A percentile compares a stretch with the other conserved stretches of the same genome.
Evolutionary conservation across 1,140 invertebrate genomes (phyloP).

Genomic region (Aphelenchoides besseyi): DNA sequence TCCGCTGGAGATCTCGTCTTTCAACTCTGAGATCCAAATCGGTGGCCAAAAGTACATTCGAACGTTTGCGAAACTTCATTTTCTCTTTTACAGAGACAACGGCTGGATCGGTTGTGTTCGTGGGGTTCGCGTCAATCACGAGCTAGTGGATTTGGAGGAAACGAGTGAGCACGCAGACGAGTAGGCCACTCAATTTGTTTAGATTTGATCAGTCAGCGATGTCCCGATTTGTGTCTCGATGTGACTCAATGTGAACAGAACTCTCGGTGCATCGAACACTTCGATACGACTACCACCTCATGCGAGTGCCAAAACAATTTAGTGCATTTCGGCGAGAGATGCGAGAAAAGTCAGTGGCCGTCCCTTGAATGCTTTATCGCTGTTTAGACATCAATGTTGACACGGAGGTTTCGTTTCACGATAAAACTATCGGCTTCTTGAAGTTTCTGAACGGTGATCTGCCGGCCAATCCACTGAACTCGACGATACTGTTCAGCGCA

Average conservation of each 20-base stretch:
- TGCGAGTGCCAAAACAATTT: slow-evolving; percentile 48
- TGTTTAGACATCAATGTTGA: slow-evolving; percentile 63
- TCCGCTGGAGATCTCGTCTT: slow-evolving; percentile 7
- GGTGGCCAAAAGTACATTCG: slow-evolving; percentile 11
- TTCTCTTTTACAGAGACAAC: slow-evolving; percentile 22
- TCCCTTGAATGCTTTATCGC: neutral
- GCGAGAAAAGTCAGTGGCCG: slow-evolving; percentile 46
- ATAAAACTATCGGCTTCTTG: slow-evolving; percentile 46
- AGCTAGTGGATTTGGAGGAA: slow-evolving; percentile 19
- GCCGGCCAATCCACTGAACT: slow-evolving; percentile 49
- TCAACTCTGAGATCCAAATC: slow-evolving; percentile 11
- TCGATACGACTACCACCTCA: slow-evolving; percentile 40
- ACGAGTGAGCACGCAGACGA: slow-evolving; percentile 32
- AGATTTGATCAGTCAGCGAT: slow-evolving; percentile 34
- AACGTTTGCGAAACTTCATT: no score
- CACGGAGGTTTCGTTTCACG: slow-evolving; percentile 59
- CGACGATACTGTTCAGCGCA: slow-evolving; percentile 63
- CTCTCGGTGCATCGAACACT: slow-evolving; percentile 46
- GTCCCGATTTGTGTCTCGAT: slow-evolving; percentile 35
- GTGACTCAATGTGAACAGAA: slow-evolving; percentile 40
- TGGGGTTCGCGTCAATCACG: slow-evolving; percentile 36
- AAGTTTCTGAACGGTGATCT: slow-evolving; percentile 43
- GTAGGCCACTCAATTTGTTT: slow-evolving; percentile 17
- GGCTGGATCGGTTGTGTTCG: slow-evolving; percentile 48
- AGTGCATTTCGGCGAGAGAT: slow-evolving; percentile 43